phyloP scores from a whole-genome alignment of 1,140 invertebrate genomes.

The Lutraria rhynchaena region DNA sequence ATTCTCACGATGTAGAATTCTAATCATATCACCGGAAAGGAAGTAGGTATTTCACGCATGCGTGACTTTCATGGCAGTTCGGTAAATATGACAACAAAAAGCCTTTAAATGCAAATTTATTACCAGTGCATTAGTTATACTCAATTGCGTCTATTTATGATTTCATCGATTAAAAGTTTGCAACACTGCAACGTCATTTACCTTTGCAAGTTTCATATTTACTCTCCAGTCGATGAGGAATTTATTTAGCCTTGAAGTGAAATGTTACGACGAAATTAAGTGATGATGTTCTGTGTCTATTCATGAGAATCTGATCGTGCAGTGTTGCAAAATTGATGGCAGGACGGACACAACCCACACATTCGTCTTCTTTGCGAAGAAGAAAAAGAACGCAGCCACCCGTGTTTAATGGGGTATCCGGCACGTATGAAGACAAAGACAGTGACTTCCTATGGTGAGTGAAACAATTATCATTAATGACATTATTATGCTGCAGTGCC shows the following conservation, averaged over 20 bases:
- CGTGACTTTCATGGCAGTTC: slow-evolving; percentile 1
- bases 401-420: slow-evolving; percentile 72
- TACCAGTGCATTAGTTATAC: not conserved
- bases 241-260: not conserved
- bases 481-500: no score
- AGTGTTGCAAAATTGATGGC: slow-evolving; percentile 56
- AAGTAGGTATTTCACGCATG: slow-evolving; percentile 51
- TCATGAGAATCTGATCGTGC: not conserved
- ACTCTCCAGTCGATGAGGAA: not conserved
- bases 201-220: not conserved
- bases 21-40: no score
- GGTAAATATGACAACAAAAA: slow-evolving; percentile 23
- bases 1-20: no score
- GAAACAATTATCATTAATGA: no score
- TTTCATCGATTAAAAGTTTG: not conserved
- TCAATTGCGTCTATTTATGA: not conserved
- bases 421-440: slow-evolving; percentile 80
- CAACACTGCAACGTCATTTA: not conserved
- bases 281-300: not conserved
- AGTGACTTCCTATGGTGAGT: slow-evolving; percentile 81
- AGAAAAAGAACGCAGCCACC: slow-evolving; percentile 74
- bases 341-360: slow-evolving; percentile 64
- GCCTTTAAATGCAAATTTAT: not conserved
- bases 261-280: not conserved
- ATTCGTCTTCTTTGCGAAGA: slow-evolving; percentile 52